Base-by-base conservation (phyloP, 2,113 vertebrate genomes). In the Formicarius rufipectus region DNA sequence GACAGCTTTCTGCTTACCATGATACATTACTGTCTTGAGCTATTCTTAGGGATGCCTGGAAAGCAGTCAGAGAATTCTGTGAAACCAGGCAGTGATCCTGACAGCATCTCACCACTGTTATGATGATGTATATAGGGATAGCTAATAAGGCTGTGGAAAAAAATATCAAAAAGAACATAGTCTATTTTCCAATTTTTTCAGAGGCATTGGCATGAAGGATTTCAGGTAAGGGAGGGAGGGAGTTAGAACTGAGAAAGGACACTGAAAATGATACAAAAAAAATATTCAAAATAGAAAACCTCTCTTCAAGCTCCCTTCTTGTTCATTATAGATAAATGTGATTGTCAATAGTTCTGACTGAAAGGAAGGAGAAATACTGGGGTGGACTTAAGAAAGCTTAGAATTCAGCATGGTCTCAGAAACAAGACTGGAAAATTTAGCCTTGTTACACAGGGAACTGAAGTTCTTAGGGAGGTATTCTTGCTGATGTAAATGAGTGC, bases 21-120 rank as follows among this genome's bases (percentile, higher is more conserved):
- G 84, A 30, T 91, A 72, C 64, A 93, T 97, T 95, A 90, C 84
- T 92, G 86, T 94, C 91, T 73, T 2, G 2, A 84, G 90, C 88
- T 96, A 93, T 96, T 97, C 95, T 92, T 95, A 95, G 94, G 63
- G 68, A 74, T 95, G 93, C 78, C 87, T 96, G 92, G 96, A 95
- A 95, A 88, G 73, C 82, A 95, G 76, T 67, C 67, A 93, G 91
- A 95, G 90, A 47, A 64, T 90, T 94, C 91, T 96, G 87, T 92
- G 79, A 96, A 91, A 91, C 47, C 21, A 88, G 68, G 74, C 90
- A 58, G 87, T 44, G 83, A 82, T 90, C 73, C 73, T 95, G 95
- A 96, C 97, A 97, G 86, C 88, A 83, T 95, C 93, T 96, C 88
- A 79, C 44, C 69, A 64, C 81, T 93, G 77, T 94, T 95, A 96